Evolutionary conservation across 2,888 invertebrate genomes (phyloP).

Genomic region (Agriopis leucophaearia): DNA sequence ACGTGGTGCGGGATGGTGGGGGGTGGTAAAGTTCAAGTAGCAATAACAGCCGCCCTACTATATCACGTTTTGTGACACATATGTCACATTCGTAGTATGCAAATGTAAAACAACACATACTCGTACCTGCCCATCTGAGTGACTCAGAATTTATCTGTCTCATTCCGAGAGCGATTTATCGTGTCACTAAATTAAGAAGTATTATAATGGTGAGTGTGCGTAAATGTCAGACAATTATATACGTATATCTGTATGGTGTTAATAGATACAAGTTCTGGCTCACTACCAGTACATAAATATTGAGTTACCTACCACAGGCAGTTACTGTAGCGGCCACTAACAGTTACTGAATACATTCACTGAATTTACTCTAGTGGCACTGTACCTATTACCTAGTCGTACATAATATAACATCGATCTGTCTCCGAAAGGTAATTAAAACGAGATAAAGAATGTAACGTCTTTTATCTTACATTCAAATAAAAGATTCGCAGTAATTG

Average conservation of each 20-base stretch:
- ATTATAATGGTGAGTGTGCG: not conserved
- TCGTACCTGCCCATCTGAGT: constrained; percentile 17
- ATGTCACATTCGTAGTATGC: constrained; percentile 29
- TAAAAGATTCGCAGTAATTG: constrained; percentile 27
- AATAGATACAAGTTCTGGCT: not conserved
- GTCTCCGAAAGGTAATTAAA: constrained; percentile 9
- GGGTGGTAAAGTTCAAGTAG: constrained; percentile 6
- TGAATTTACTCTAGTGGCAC: not conserved
- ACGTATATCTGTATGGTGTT: not conserved
- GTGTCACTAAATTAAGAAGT: constrained; percentile 2
- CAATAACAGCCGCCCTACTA: constrained; percentile 30
- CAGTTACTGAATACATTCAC: too few species aligned
- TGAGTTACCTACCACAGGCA: too few species aligned
- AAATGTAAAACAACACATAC: constrained; percentile 24
- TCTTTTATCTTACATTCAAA: constrained; percentile 28
- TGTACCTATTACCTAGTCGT: not conserved
- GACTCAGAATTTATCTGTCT: constrained; percentile 33
- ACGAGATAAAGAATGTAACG: constrained; percentile 19
- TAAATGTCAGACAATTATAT: not conserved
- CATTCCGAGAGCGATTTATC: constrained; percentile 10
- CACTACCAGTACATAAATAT: not conserved
- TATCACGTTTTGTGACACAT: constrained; percentile 40
- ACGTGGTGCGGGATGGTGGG: too few species aligned
- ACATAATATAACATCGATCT: constrained; percentile 1
- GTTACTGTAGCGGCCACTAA: too few species aligned